Evolutionary conservation across 1,140 invertebrate genomes (phyloP).

Genomic region (Cotesia chilonis): DNA sequence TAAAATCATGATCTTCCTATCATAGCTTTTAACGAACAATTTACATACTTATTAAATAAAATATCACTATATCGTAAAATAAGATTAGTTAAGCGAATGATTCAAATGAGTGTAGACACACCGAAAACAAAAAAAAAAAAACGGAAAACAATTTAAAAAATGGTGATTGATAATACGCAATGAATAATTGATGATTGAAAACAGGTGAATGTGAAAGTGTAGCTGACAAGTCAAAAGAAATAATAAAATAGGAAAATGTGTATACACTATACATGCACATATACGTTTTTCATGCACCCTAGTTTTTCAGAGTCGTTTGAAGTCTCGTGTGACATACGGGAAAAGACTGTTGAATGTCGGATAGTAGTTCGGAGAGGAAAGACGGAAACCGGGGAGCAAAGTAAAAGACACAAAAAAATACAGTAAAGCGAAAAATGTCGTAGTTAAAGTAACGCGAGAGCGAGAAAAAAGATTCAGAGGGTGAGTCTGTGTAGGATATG

Average conservation of each 20-base stretch:
- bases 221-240: too few relatives aligned
- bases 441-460: constrained; percentile 7
- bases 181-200: not conserved
- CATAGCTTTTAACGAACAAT: too few relatives aligned
- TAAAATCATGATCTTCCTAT: too few relatives aligned
- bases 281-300: constrained; percentile 36
- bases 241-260: constrained; percentile 19
- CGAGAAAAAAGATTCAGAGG: constrained; percentile 8
- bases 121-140: too few relatives aligned
- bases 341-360: not conserved
- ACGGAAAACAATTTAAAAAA: too few relatives aligned
- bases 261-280: not conserved
- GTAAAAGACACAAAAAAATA: too few relatives aligned
- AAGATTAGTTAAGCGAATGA: too few relatives aligned
- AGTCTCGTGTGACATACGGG: constrained; percentile 8
- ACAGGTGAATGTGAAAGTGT: constrained; percentile 4
- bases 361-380: not conserved
- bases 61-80: too few relatives aligned
- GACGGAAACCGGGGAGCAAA: not conserved
- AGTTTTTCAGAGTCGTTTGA: constrained; percentile 31
- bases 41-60: too few relatives aligned
- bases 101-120: too few relatives aligned
- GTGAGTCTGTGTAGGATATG: not conserved
- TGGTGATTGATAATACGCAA: too few relatives aligned
- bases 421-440: not conserved